Base-by-base conservation (phyloP, 2,888 invertebrate species). In the Melitaea athalia region DNA sequence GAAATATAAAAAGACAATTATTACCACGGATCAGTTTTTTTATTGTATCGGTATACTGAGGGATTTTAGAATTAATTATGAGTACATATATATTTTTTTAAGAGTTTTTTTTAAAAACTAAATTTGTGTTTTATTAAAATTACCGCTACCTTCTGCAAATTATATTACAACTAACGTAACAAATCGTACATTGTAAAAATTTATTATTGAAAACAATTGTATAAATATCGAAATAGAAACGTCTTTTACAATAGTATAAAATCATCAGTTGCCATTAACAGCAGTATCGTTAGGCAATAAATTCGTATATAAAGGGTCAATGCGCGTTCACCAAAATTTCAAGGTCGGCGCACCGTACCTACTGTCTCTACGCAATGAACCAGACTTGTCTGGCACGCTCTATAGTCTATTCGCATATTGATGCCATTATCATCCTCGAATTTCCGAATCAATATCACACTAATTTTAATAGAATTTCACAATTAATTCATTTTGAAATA, bases 271-370 rank as follows among this genome's bases (percentile, higher is more conserved):
- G 71, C 67, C 70, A 65, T 68, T 65, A 73, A 71, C 61, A 61
- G 67, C 61, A 49, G 63, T 61, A 65, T 65, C 70, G 68, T 72
- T 71, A 69, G 70, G 73, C 73, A 74, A 75, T 75, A 75, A 75
- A 62, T 76, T 76, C 74, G 75, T 70, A 74, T 72, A 74, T 75
- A 72, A 75, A 76, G 78, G 77, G 77, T 79, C 79, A 77, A 73
- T 76, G 77, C 74, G 77, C 75, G 72, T 77, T 75, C 77, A 75
- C 75, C 73, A 74, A 78, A 77, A 76, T 68, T 72, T 76, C 79
- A 80, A 80, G 80, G 80, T 74, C 77, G 64, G 69, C 75, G 67
- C 71, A 74, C 65, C 61, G 67, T 74, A 68, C 72, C 74, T 72
- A 74, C 72, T 64, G 64, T 72, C 62, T 74, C 68, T 74, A 73